Percentiles rank a stretch among this genome's conserved stretches.
phyloP scores from a whole-genome alignment of 2,888 invertebrate species.

The Ptycholaimellus sp. region DNA sequence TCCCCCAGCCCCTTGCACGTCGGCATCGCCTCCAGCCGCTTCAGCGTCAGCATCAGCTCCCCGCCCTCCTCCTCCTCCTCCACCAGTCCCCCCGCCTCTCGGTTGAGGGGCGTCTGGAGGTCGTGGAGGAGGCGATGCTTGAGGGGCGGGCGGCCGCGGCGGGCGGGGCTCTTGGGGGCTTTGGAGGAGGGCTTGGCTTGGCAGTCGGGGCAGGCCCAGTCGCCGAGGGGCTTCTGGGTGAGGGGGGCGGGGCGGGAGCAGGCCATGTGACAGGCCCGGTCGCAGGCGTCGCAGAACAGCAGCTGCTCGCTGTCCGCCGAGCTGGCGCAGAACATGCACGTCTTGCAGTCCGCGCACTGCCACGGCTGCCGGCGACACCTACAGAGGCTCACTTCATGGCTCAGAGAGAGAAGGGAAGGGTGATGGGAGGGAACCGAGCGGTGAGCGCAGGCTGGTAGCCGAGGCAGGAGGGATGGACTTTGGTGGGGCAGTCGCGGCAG shows the following conservation, averaged over 20 bases:
- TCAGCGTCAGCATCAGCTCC: background rate
- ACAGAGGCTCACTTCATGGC: no score
- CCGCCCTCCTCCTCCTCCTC: no score
- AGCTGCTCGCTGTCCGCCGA: constrained; percentile 41
- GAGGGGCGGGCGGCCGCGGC: background rate
- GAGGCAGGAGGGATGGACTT: constrained; percentile 34
- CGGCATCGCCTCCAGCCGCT: no score
- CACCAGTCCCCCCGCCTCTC: no score
- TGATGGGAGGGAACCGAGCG: no score
- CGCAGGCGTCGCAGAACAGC: constrained; percentile 55
- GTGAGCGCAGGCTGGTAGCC: constrained; percentile 30
- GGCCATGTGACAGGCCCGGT: constrained; percentile 54
- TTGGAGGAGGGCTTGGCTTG: background rate
- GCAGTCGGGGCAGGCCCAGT: constrained; percentile 12
- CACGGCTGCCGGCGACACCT: constrained; percentile 34
- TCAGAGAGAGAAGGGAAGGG: no score
- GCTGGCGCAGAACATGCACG: constrained; percentile 55
- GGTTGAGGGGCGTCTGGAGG: background rate
- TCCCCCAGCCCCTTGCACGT: no score
- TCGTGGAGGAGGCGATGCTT: background rate
- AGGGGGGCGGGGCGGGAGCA: constrained; percentile 49
- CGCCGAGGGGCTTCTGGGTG: constrained; percentile 27
- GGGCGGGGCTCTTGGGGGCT: background rate
- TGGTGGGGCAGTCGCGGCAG: background rate
- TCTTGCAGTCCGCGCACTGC: constrained; percentile 72